Evolutionary conservation across 30 jellyfish, hydroid and myxozoan genomes (phyloP).

Genomic region (Mastigias papua): DNA sequence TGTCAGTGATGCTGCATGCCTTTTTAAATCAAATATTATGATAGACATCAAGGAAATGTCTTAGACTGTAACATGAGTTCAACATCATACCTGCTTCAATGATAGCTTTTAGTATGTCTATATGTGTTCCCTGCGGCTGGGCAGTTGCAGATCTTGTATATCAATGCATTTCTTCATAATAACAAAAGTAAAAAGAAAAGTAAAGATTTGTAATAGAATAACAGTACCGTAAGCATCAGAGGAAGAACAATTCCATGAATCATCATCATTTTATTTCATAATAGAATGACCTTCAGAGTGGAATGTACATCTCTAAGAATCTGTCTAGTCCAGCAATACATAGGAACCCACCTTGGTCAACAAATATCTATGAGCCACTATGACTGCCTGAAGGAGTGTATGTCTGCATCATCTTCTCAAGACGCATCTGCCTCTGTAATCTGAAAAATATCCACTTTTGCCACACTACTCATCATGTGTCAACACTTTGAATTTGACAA

Average conservation of each 20-base stretch:
- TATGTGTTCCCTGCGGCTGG: slow-evolving; percentile 18
- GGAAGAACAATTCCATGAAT: slow-evolving; percentile 5
- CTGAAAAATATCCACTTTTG: background rate
- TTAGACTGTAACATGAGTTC: background rate
- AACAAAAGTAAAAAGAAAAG: slow-evolving; percentile 23
- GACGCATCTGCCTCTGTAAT: background rate
- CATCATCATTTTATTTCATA: slow-evolving; percentile 18
- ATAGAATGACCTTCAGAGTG: background rate
- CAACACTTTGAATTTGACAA: slow-evolving; percentile 9
- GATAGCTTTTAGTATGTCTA: slow-evolving; percentile 8
- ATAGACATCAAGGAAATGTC: slow-evolving; percentile 8
- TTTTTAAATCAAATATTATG: background rate
- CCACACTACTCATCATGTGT: background rate
- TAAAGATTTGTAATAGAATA: slow-evolving; percentile 1
- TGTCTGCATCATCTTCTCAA: background rate
- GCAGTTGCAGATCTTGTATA: slow-evolving; percentile 9
- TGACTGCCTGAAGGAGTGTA: background rate
- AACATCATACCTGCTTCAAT: background rate
- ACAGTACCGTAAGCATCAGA: slow-evolving; percentile 14
- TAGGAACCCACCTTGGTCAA: slow-evolving; percentile 18
- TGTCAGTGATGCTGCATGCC: background rate
- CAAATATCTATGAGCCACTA: background rate
- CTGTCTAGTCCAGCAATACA: slow-evolving; percentile 11
- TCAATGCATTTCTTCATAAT: slow-evolving; percentile 4
- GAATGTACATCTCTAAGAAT: slow-evolving; percentile 8